Evolutionary conservation across 2,113 vertebrate species (phyloP).

Genomic region (Macaca mulatta): DNA sequence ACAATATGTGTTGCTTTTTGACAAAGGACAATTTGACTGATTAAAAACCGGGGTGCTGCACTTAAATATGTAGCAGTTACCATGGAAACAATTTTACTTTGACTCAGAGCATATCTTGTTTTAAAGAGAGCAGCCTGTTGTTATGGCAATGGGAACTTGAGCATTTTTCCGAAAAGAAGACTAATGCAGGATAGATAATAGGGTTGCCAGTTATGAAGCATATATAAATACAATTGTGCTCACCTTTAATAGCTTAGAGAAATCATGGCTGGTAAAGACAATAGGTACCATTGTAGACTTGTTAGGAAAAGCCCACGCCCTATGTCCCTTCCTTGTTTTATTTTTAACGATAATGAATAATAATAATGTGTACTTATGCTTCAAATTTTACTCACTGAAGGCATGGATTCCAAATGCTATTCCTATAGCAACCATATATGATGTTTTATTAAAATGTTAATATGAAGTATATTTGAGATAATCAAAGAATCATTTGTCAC

Average conservation of each 20-base stretch:
- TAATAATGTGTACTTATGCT: not conserved
- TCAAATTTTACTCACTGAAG: slow-evolving; percentile 25
- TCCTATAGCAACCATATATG: slow-evolving; percentile 34
- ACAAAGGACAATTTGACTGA: slow-evolving; percentile 80
- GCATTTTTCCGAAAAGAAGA: slow-evolving; percentile 20
- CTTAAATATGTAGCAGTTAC: slow-evolving; percentile 83
- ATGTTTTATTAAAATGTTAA: slow-evolving; percentile 13
- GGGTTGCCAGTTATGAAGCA: not conserved
- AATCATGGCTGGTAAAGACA: not conserved
- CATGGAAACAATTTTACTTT: slow-evolving; percentile 83
- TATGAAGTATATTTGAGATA: not conserved
- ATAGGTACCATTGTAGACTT: not conserved
- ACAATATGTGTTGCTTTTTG: slow-evolving; percentile 56
- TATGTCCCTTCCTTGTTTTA: not conserved
- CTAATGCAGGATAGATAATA: slow-evolving; percentile 13
- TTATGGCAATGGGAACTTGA: slow-evolving; percentile 83
- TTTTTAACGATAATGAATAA: slow-evolving; percentile 60
- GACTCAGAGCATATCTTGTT: slow-evolving; percentile 82
- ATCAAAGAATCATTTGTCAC: not conserved
- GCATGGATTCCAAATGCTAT: not conserved
- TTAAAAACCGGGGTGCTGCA: slow-evolving; percentile 81
- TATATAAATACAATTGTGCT: slow-evolving; percentile 38
- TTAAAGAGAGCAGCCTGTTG: slow-evolving; percentile 81
- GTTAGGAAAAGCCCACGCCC: not conserved
- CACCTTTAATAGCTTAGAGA: not conserved